Evolutionary conservation across 2,888 invertebrate species (phyloP), one percentile per base, ranked within the genome.

Genomic region (Papilio elwesi): DNA sequence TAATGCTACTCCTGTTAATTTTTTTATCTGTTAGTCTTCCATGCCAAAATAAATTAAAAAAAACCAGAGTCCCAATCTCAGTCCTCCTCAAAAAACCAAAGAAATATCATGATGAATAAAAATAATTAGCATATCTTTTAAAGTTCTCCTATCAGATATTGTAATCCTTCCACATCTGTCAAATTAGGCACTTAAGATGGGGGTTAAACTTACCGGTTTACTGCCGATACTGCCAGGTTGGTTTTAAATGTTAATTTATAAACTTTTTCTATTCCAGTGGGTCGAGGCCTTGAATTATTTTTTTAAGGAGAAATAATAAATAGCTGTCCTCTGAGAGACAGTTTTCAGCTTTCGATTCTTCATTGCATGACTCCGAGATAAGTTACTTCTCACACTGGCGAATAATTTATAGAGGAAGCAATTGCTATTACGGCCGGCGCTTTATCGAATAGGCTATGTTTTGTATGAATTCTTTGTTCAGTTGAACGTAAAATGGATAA

Each of bases 391-490:
- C 68, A 52, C 68, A 68, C 68, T 26, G 68, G 38, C 66, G n/a
- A 79, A 83, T 87, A 85, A 90, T 89, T 89, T 86, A 86, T 86
- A 76, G 85, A 79, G 82, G 83, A 83, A 85, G 85, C 82, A 87
- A 84, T 80, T 81, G 82, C 78, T 82, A 82, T 84, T 83, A 80
- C 78, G 70, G 71, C 67, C 68, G 74, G 72, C 71, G 77, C 74
- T 80, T 62, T 62, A 73, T 70, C 66, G 62, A 73, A 80, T 76
- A 75, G 68, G 73, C 73, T 75, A 77, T 76, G 72, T 76, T 77
- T 76, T 75, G 77, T 77, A 71, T 51, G 68, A 57, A 71, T 64
- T 64, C 59, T 47, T 64, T 51, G 73, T 64, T 68, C 16, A 53
- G 43, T 47, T 66, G 49, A 36, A 71, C 13, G 55, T 48, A 38